Conservation (phyloP, 2,888 invertebrate genomes). For the Calliopum simillimum region DNA sequence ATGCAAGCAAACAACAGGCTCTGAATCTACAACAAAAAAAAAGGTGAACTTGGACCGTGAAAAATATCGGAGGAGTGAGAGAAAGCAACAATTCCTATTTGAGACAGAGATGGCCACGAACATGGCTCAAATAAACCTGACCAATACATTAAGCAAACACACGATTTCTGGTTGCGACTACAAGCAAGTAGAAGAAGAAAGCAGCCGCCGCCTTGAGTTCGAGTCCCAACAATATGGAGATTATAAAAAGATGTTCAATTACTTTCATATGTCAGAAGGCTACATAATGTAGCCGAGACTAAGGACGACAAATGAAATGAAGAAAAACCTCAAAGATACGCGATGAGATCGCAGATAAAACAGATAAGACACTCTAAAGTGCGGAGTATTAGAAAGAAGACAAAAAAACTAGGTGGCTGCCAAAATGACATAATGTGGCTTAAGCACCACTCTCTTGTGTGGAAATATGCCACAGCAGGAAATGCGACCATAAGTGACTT, state of each 20-base stretch:
- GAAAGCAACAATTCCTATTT: constrained; percentile 23
- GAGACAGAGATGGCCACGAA: background rate
- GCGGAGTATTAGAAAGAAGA: constrained; percentile 42
- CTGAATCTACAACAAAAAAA: constrained; percentile 27
- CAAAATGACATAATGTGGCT: constrained; percentile 59
- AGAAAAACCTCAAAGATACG: constrained; percentile 12
- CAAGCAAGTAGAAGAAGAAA: background rate
- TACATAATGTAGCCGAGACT: background rate
- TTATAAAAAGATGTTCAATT: constrained; percentile 11
- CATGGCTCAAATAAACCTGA: background rate
- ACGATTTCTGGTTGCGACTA: background rate
- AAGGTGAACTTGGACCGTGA: constrained; percentile 35
- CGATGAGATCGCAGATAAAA: constrained; percentile 23
- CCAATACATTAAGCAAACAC: constrained; percentile 18
- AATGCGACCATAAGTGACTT: too few relatives aligned
- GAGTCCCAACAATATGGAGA: constrained; percentile 4
- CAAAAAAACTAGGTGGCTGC: constrained; percentile 31
- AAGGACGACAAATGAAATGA: background rate
- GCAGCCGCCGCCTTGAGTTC: constrained; percentile 20
- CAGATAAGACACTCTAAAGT: constrained; percentile 50
- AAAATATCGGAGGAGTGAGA: constrained; percentile 32
- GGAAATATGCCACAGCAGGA: background rate
- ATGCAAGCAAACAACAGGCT: constrained; percentile 41
- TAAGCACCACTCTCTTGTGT: constrained; percentile 44
- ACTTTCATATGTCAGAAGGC: too few relatives aligned